Percentiles rank a stretch among this genome's conserved stretches.
Evolutionary conservation across 2,888 invertebrate genomes (phyloP).

Genomic region (Lepeophtheirus nordmannii): DNA sequence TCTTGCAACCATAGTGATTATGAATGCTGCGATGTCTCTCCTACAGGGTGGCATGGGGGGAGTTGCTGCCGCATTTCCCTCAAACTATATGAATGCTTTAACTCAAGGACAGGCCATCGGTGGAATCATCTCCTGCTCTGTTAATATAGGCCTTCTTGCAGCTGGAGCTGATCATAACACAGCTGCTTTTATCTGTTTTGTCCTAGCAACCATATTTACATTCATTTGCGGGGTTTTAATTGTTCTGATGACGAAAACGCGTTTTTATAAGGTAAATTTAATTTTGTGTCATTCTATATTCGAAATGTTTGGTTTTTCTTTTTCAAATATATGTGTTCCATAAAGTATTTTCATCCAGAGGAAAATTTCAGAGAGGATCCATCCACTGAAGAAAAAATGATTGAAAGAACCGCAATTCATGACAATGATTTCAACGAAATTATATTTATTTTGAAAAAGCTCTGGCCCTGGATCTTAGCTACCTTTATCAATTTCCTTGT

Average conservation of each 20-base stretch:
- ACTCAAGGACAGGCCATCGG: conserved; percentile 82
- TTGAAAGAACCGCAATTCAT: not conserved
- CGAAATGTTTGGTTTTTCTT: too few species aligned
- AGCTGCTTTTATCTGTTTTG: conserved; percentile 75
- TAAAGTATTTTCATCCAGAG: not conserved
- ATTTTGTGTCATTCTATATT: too few species aligned
- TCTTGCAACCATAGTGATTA: conserved; percentile 55
- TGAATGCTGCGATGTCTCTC: conserved; percentile 42
- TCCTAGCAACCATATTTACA: conserved; percentile 62
- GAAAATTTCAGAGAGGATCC: not conserved
- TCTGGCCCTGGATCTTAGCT: conserved; percentile 61
- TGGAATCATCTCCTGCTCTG: conserved; percentile 71
- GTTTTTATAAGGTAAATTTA: conserved; percentile 26
- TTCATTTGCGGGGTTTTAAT: conserved; percentile 54
- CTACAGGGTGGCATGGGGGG: conserved; percentile 59
- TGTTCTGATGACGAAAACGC: conserved; percentile 47
- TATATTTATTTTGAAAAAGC: conserved; percentile 35
- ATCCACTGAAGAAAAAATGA: not conserved
- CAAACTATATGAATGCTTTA: conserved; percentile 64
- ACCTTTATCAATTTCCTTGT: conserved; percentile 63
- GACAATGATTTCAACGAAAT: not conserved
- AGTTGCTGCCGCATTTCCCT: conserved; percentile 68
- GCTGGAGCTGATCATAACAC: conserved; percentile 60
- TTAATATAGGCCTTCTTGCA: conserved; percentile 64
- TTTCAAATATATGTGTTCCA: not conserved